Conservation (phyloP, 2,113 vertebrate species). For the Lucifuga dentata region DNA sequence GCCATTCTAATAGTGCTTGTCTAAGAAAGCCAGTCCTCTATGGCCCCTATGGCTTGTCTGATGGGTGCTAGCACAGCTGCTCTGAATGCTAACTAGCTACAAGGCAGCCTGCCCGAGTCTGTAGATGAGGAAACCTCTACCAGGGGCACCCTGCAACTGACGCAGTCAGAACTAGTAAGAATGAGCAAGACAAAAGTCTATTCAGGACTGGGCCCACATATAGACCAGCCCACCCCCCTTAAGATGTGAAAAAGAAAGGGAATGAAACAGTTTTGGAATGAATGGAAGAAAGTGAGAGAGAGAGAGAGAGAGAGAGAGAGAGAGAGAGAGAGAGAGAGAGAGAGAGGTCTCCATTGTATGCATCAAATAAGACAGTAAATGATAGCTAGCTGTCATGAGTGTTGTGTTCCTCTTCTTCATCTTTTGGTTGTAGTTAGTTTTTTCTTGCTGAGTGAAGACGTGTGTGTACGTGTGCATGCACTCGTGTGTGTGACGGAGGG, state of each 20-base stretch:
- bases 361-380: slow-evolving; percentile 81
- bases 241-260: slow-evolving; percentile 74
- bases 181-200: slow-evolving; percentile 96
- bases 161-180: slow-evolving; percentile 93
- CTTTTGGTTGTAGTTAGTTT: slow-evolving; percentile 43
- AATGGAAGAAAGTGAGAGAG: slow-evolving; percentile 80
- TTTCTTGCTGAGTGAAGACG: slow-evolving; percentile 13
- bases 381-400: slow-evolving; percentile 87
- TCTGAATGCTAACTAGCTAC: slow-evolving; percentile 94
- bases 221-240: slow-evolving; percentile 85
- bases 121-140: slow-evolving; percentile 86
- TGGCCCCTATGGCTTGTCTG: slow-evolving; percentile 39
- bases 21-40: slow-evolving; percentile 47
- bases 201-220: slow-evolving; percentile 89
- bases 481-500: slow-evolving; percentile 5
- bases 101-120: slow-evolving; percentile 79
- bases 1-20: slow-evolving; percentile 18
- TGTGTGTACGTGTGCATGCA: background rate
- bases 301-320: slow-evolving; percentile 77
- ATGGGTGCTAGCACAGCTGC: slow-evolving; percentile 49
- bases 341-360: slow-evolving; percentile 62
- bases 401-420: slow-evolving; percentile 33
- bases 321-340: slow-evolving; percentile 10
- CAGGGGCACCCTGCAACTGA: slow-evolving; percentile 91
- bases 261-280: slow-evolving; percentile 77